phyloP scores from a whole-genome alignment of 2,888 invertebrate species.

The Latrodectus hesperus region DNA sequence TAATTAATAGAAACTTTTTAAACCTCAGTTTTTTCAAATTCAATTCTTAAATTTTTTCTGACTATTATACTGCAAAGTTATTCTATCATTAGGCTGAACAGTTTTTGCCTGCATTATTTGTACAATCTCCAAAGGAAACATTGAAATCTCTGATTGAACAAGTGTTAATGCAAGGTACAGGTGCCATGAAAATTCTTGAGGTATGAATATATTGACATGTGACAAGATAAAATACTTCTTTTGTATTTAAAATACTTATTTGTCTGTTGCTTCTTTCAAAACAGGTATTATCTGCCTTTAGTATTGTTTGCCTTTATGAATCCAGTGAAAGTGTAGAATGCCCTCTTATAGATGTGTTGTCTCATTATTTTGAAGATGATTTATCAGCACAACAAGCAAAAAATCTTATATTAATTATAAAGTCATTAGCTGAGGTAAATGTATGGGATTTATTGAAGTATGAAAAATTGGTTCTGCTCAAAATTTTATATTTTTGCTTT shows the following conservation, averaged over 20 bases:
- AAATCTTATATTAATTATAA: background rate
- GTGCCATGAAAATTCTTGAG: slow-evolving; percentile 7
- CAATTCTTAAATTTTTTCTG: too few relatives aligned
- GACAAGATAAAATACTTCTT: too few relatives aligned
- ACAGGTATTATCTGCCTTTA: background rate
- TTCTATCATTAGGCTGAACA: slow-evolving; percentile 11
- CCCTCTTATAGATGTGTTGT: background rate
- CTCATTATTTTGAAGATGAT: background rate
- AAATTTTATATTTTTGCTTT: too few relatives aligned
- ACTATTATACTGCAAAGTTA: too few relatives aligned
- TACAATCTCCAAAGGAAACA: slow-evolving; percentile 16
- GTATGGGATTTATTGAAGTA: background rate
- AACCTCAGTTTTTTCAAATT: too few relatives aligned
- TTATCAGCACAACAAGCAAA: background rate
- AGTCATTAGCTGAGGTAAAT: background rate
- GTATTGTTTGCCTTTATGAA: background rate
- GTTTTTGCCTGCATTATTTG: slow-evolving; percentile 18
- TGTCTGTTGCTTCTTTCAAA: background rate
- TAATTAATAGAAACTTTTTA: too few relatives aligned
- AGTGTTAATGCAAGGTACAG: slow-evolving; percentile 5
- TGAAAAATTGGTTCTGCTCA: too few relatives aligned
- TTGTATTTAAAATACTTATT: background rate
- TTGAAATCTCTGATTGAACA: slow-evolving; percentile 24
- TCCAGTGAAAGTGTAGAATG: background rate
- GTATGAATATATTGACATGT: background rate